Evolutionary conservation across 2,888 invertebrate genomes (phyloP).

Genomic region (Odontomyia ornata): DNA sequence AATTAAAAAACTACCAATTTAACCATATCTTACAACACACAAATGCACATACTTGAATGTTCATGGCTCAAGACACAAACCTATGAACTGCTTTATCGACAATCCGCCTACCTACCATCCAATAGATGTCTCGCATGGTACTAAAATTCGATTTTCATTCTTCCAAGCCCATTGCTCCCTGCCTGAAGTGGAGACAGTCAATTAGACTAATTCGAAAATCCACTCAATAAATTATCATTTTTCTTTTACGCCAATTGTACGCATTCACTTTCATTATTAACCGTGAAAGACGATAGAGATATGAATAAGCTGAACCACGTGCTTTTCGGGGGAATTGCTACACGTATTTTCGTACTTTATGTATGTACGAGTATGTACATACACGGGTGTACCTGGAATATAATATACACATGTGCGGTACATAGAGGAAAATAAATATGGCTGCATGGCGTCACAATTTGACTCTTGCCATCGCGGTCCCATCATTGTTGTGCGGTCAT

Average conservation of each 20-base stretch:
- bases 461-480: not conserved
- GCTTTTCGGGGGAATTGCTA: too few relatives aligned
- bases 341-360: too few relatives aligned
- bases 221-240: constrained; percentile 13
- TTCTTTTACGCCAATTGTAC: constrained; percentile 7
- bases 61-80: not conserved
- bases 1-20: too few relatives aligned
- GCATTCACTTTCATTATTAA: constrained; percentile 21
- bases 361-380: too few relatives aligned
- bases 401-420: too few relatives aligned
- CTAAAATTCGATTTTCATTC: not conserved
- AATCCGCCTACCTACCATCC: not conserved
- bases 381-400: too few relatives aligned
- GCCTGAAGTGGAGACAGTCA: not conserved
- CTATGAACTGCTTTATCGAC: constrained; percentile 18
- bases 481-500: not conserved
- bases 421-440: constrained; percentile 22
- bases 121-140: constrained; percentile 18
- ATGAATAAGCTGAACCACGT: too few relatives aligned
- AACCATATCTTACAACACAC: too few relatives aligned
- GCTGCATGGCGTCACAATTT: constrained; percentile 20
- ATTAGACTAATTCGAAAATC: constrained; percentile 17
- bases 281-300: not conserved
- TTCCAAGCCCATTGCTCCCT: not conserved
- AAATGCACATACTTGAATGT: too few relatives aligned